These are phyloP conservation scores for Cynopterus sphinx DNA, from an alignment of 2,797 vertebrate species.

Conservation along the genomic window DNA sequence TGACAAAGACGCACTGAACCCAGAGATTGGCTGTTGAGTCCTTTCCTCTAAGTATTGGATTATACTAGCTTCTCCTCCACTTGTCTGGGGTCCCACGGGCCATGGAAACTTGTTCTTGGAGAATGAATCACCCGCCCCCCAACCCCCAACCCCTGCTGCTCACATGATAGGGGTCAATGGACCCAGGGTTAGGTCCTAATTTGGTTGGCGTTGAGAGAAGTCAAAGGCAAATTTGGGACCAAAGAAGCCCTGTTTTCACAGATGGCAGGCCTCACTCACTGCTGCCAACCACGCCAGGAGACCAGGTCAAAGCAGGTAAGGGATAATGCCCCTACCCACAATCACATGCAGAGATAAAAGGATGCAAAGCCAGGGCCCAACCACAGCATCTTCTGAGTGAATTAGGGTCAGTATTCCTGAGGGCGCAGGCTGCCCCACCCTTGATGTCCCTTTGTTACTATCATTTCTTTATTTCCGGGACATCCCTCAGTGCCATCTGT, in stretches of 20 bases:
- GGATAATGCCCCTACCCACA: rapidly evolving
- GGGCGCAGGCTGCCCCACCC: not conserved
- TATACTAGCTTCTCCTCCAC: not conserved
- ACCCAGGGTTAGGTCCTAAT: not conserved
- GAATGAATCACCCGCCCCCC: not conserved
- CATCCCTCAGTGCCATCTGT: not conserved
- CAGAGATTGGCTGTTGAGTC: not conserved
- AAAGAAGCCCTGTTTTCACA: not conserved
- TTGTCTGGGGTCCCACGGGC: not conserved
- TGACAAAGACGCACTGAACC: not conserved
- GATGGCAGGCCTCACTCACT: not conserved
- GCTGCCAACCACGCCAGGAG: not conserved
- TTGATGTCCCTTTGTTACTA: not conserved
- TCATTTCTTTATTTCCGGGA: not conserved
- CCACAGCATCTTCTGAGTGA: not conserved
- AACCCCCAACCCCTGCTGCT: not conserved
- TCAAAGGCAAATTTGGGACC: not conserved
- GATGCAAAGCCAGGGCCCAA: not conserved
- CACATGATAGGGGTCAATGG: rapidly evolving
- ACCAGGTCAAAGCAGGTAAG: not conserved
- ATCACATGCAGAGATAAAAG: not conserved
- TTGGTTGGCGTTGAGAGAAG: not conserved
- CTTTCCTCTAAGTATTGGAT: not conserved
- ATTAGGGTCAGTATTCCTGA: not conserved
- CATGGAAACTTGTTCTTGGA: not conserved